A percentile compares a stretch with the other conserved stretches of the same genome.
Conservation (phyloP, 2,113 vertebrate genomes). For the Zapus hudsonius region DNA sequence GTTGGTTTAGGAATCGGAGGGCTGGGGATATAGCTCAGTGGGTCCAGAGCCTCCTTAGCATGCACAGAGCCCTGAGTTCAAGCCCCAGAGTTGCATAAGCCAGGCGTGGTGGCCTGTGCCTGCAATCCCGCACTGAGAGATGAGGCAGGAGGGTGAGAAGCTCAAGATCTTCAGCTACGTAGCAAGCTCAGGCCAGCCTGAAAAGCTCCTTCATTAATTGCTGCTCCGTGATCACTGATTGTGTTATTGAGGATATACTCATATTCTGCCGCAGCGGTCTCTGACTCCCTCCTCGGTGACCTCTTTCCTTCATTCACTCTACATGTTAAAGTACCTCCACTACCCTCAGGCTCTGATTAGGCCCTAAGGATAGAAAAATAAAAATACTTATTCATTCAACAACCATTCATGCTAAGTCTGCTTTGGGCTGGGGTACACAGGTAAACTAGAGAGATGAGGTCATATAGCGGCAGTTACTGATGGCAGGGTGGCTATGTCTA, state of each 20-base stretch:
- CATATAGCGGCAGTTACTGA: rapidly evolving
- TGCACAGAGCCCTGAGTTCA: not conserved
- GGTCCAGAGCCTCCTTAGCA: not conserved
- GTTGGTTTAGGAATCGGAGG: not conserved
- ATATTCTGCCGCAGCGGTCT: not conserved
- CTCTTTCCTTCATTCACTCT: not conserved
- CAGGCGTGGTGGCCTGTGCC: too few relatives aligned
- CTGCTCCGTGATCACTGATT: too few relatives aligned
- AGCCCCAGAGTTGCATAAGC: not conserved
- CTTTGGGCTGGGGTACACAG: not conserved
- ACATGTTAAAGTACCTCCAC: not conserved
- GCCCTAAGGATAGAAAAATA: not conserved
- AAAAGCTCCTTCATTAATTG: too few relatives aligned
- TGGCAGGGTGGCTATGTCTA: rapidly evolving
- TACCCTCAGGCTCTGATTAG: too few relatives aligned
- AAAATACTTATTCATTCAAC: not conserved
- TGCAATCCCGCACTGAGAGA: too few relatives aligned
- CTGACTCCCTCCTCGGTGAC: not conserved
- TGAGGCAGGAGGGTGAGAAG: too few relatives aligned
- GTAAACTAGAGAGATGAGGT: not conserved
- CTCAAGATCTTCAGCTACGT: too few relatives aligned
- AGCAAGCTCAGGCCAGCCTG: too few relatives aligned
- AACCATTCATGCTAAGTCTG: not conserved
- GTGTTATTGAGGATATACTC: too few relatives aligned
- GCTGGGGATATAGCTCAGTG: not conserved